Base-by-base conservation (phyloP, 2,888 invertebrate genomes). In the Idaea biselata region DNA sequence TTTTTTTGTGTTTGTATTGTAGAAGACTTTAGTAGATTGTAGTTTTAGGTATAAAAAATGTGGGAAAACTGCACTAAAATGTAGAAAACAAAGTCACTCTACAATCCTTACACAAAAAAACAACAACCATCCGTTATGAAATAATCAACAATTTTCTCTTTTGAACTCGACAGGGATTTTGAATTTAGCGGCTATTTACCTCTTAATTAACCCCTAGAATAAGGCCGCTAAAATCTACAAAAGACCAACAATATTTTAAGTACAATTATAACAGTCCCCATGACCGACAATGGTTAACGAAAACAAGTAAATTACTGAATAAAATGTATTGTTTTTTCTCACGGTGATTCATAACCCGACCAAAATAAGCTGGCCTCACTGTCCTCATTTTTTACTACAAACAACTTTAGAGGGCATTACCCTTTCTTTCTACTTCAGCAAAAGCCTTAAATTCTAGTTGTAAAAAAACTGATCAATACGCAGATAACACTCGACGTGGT, bases 321-420 rank as follows among this genome's bases (percentile, higher is more conserved):
- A 83, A 79, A 82, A 80, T 80, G 78, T 82, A 83, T 87, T 88
- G 86, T 88, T 87, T 85, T 66, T 86, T 90, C 88, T 89, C 88
- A 87, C 84, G 84, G 84, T 90, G 90, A 91, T 87, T 91, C 91
- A 91, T 88, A 89, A 83, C 77, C 82, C 79, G 79, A 84, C 85
- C 83, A 86, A 90, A 89, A 87, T 89, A 86, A 88, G 86, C 87
- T 85, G 88, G 88, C 88, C 86, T 86, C 82, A 66, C 83, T 86
- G 91, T 87, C 89, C 91, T 81, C 90, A 91, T 91, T 92, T 92
- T 92, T 92, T 91, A 87, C 91, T 84, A 85, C 89, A 90, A 91
- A 90, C 91, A 91, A 89, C 91, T 89, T 88, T 74, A 73, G 88
- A 89, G 91, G 90, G 88, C 91, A 89, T 86, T 89, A 87, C 86